Evolutionary conservation across 2,888 invertebrate species (phyloP), one percentile per base, ranked within the genome.

Genomic region (Tetrapedia diversipes): DNA sequence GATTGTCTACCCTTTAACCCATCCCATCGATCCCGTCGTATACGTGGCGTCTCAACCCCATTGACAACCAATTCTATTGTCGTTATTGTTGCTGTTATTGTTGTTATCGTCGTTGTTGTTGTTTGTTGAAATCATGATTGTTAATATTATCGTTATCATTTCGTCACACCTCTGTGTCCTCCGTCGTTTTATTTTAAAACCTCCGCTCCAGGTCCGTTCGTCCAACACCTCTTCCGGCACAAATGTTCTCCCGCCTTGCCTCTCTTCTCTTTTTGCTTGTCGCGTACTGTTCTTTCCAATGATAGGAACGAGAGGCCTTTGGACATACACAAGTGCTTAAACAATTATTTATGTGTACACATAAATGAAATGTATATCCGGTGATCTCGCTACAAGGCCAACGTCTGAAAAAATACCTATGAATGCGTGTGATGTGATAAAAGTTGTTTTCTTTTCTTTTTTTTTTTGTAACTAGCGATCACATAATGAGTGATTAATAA

Each of bases 401-500:
- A 63, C 73, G 41, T 82, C 67, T 79, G 69, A 66, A 75, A 27
- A 71, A 81, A 83, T 87, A 86, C 84, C 84, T 86, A 84, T 54
- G 81, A 79, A 82, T 83, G 83, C 80, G 86, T 84, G 81, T 84
- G 81, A 87, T 89, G 86, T 88, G 87, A 88, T 88, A 87, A 85
- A 87, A 87, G 83, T 87, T 88, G 86, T 86, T 86, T 86, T 86
- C 87, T 86, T n/a, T n/a, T n/a, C n/a, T n/a, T n/a, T n/a, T n/a
- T n/a, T n/a, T n/a, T n/a, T n/a, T n/a, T n/a, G n/a, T n/a, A n/a
- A 41, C 82, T 83, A 85, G 79, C 51, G 47, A 59, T 61, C 47
- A 68, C n/a, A 79, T 60, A 51, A 83, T 63, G 78, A 82, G 76
- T 82, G 67, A 47, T 81, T 82, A 68, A n/a, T n/a, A n/a, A 86